Percentiles rank a stretch among this genome's conserved stretches.
These are phyloP conservation scores for Neodiprion pinetum DNA, from an alignment of 1,140 invertebrate species.

Conservation along the genomic window DNA sequence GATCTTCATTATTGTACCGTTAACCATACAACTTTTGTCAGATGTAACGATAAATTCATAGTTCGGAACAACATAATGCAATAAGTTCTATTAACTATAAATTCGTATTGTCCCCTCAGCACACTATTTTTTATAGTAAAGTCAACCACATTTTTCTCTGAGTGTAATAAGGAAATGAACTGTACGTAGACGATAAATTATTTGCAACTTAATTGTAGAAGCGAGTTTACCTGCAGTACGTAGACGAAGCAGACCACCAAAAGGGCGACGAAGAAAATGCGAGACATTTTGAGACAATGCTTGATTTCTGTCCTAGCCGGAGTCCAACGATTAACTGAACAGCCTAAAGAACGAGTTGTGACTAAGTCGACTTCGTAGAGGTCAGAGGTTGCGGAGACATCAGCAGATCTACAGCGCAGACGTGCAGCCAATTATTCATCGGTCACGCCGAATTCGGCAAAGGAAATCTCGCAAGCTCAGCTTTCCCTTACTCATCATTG, in stretches of 20 bases:
- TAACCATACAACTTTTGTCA: no score
- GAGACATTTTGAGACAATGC: constrained; percentile 29
- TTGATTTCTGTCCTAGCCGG: neutral
- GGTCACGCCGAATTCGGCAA: neutral
- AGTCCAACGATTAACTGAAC: neutral
- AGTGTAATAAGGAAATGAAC: no score
- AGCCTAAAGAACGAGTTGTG: neutral
- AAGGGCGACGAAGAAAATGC: constrained; percentile 27
- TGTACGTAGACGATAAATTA: no score
- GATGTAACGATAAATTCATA: no score
- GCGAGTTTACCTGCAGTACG: constrained; percentile 30
- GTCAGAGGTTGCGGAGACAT: neutral
- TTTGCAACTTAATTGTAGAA: neutral
- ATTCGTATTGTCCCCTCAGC: no score
- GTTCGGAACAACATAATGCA: no score
- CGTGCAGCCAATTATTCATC: neutral
- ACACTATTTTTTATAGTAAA: no score
- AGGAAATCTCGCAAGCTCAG: no score
- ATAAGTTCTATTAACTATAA: no score
- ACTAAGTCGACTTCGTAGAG: neutral
- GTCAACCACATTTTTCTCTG: no score
- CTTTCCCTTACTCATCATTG: no score
- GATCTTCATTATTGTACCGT: no score
- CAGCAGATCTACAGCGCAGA: neutral
- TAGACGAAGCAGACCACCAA: constrained; percentile 26